These are phyloP conservation scores for Peromyscus melanophrys DNA, from an alignment of 2,797 vertebrate species.

Conservation along the genomic window DNA sequence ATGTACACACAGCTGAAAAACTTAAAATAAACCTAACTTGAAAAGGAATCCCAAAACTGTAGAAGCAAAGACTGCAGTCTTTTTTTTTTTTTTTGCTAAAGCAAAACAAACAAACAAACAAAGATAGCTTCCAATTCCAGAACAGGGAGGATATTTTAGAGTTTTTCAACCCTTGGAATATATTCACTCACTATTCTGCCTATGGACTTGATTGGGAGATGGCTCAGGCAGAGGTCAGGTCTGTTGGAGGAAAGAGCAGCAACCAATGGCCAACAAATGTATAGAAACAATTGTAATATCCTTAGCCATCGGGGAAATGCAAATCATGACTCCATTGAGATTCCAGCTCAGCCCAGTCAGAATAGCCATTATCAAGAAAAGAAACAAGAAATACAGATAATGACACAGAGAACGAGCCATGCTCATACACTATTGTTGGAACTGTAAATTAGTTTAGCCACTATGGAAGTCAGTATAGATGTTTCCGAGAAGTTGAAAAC, in stretches of 20 bases:
- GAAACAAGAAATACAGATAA: neutral
- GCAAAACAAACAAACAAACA: neutral
- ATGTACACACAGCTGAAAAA: neutral
- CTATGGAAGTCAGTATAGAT: neutral
- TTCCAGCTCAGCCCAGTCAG: neutral
- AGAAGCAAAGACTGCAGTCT: neutral
- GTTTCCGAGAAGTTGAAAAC: neutral
- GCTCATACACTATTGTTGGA: neutral
- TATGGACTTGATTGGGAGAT: neutral
- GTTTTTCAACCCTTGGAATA: fast-evolving
- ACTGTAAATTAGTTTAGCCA: neutral
- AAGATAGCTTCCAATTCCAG: neutral
- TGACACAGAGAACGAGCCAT: neutral
- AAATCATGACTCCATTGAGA: neutral
- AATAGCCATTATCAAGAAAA: neutral
- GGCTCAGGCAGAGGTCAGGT: neutral
- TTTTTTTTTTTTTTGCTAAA: no score
- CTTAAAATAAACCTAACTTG: neutral
- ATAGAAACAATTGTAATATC: neutral
- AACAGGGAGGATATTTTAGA: neutral
- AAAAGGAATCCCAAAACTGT: neutral
- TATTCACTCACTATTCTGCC: neutral
- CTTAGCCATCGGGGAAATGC: neutral
- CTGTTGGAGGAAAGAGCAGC: constrained; percentile 17
- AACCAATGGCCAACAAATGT: neutral